Conservation (phyloP, 2,797 vertebrate species). For the Threskiornis aethiopicus region DNA sequence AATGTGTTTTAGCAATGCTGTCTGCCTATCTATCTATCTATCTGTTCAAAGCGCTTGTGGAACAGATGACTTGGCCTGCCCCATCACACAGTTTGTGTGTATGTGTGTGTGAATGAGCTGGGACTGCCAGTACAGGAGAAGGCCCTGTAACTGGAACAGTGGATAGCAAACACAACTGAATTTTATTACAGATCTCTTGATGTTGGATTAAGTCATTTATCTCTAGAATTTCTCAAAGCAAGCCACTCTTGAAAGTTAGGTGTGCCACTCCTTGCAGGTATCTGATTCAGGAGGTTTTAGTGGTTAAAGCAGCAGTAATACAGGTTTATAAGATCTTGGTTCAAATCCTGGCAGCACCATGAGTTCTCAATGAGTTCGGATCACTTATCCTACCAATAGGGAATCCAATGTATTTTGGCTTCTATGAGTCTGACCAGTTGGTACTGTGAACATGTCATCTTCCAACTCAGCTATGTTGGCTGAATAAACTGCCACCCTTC, state of each 20-base stretch:
- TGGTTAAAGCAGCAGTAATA: not conserved
- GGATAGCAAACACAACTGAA: not conserved
- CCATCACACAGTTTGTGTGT: not conserved
- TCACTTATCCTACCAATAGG: not conserved
- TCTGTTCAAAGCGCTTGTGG: not conserved
- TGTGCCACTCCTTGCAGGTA: not conserved
- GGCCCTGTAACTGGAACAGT: not conserved
- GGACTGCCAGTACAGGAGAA: not conserved
- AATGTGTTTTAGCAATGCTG: not conserved
- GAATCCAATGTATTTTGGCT: not conserved
- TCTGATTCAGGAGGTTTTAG: not conserved
- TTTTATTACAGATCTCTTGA: not conserved
- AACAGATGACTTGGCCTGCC: not conserved
- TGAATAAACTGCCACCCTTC: not conserved
- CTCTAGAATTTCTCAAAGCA: not conserved
- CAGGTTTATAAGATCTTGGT: not conserved
- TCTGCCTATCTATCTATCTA: not conserved
- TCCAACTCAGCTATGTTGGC: not conserved
- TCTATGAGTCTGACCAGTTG: constrained; percentile 7
- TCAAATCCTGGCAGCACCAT: not conserved
- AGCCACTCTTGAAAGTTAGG: not conserved
- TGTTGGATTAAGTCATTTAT: not conserved
- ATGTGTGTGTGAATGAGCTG: not conserved
- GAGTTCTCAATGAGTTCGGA: not conserved
- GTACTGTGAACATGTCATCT: not conserved